phyloP scores from a whole-genome alignment of 2,888 invertebrate genomes.

The Bibio marci region DNA sequence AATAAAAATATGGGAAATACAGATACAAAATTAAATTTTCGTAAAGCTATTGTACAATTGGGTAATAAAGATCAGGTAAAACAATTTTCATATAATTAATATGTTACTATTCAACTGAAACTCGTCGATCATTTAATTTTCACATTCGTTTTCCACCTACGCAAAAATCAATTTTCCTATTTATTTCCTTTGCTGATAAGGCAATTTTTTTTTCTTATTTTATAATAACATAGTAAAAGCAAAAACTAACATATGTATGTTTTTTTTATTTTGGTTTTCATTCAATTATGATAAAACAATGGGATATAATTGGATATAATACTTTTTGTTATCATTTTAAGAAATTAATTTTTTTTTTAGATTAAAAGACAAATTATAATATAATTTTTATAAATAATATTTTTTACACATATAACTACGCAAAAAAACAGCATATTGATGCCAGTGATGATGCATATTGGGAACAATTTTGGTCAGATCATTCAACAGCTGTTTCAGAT shows the following conservation, averaged over 20 bases:
- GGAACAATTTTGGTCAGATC: slow-evolving; percentile 99
- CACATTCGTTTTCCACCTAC: background rate
- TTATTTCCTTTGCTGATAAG: too few species aligned
- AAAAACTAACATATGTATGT: too few species aligned
- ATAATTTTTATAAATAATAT: background rate
- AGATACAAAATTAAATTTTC: slow-evolving; percentile 94
- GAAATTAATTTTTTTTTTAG: too few species aligned
- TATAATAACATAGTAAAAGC: too few species aligned
- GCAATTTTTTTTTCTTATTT: too few species aligned
- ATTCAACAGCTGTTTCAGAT: slow-evolving; percentile 83
- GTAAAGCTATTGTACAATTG: slow-evolving; percentile 93
- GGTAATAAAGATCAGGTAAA: slow-evolving; percentile 89
- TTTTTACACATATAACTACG: background rate
- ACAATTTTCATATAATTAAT: slow-evolving; percentile 8
- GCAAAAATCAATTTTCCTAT: background rate
- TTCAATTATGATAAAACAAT: background rate
- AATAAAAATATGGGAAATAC: slow-evolving; percentile 75
- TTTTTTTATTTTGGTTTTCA: too few species aligned
- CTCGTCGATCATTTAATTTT: background rate
- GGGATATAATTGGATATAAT: background rate
- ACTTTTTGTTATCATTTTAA: background rate
- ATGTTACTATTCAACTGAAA: slow-evolving; percentile 9
- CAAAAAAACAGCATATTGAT: slow-evolving; percentile 59
- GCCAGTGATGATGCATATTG: slow-evolving; percentile 84
- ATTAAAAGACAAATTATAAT: too few species aligned